A percentile compares a stretch with the other conserved stretches of the same genome.
Evolutionary conservation across 2,113 vertebrate species (phyloP).

Genomic region (Xiphorhynchus elegans): DNA sequence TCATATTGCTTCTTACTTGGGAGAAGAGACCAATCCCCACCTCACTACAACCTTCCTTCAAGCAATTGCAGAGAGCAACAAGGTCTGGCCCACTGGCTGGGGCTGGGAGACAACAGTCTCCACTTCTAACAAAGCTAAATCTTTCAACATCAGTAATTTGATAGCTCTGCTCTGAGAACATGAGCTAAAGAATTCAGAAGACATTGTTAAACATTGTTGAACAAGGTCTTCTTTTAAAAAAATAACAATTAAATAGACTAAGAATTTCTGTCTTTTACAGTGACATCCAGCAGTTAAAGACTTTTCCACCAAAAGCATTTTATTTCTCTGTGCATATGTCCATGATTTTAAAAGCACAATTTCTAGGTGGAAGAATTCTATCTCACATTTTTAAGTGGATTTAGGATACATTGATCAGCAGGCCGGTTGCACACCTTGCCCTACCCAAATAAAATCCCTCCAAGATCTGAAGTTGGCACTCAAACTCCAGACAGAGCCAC

Average conservation of each 20-base stretch:
- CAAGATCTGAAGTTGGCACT: neutral
- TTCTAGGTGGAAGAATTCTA: neutral
- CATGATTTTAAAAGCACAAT: neutral
- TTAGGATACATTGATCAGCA: neutral
- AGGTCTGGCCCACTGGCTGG: neutral
- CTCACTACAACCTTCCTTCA: neutral
- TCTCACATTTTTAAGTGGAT: neutral
- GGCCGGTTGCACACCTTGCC: neutral
- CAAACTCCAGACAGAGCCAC: neutral
- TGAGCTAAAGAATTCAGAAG: neutral
- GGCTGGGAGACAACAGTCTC: neutral
- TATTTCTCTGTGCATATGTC: neutral
- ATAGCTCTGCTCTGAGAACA: neutral
- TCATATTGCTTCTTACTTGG: neutral
- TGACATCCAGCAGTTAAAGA: neutral
- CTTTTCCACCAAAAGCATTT: neutral
- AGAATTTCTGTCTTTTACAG: neutral
- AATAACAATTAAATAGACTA: neutral
- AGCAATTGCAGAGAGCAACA: neutral
- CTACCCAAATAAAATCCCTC: neutral
- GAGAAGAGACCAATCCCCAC: neutral
- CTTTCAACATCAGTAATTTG: neutral
- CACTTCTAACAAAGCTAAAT: neutral
- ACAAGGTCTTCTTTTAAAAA: neutral
- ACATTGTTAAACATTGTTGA: neutral